Base-by-base conservation (phyloP, 2,888 invertebrate genomes). In the Dryobota labecula region DNA sequence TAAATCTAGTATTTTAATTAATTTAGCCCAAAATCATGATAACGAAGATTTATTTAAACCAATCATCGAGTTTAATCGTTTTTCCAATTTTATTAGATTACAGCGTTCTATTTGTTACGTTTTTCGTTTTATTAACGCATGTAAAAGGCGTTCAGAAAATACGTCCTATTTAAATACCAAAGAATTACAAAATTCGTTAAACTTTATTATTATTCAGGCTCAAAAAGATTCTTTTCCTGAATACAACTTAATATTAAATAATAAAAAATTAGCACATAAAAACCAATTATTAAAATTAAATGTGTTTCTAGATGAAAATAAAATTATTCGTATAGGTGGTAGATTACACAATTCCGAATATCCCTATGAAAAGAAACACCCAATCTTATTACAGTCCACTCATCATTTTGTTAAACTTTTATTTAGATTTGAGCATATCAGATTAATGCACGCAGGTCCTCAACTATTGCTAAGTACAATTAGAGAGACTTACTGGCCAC, bases 311-410 rank as follows among this genome's bases (percentile, higher is more conserved):
- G 58, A 58, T 58, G 18, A 58, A 27, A 41, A 58, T 18, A 41
- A 41, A 41, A 58, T 58, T 5, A 58, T 58, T 24, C 58, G 58
- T 27, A 11, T 58, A 27, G 60, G 60, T 20, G 60, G 60, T 13
- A 43, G 60, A 27, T 43, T 60, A 43, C 60, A 60, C 2, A 60
- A 60, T 60, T 60, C 43, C 8, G 27, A 60, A 43, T 60, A 30
- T 30, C 27, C 58, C 8, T 58, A 27, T 15, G 38, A 38, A 27
- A 58, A 41, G 41, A 58, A 58, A 27, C 41, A 41, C 15, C 38
- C 38, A 8, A 43, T 60, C 1, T 11, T 60, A 30, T 30, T 30
- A 60, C 43, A 60, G 60, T 60, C 60, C 60, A 60, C 43, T 60
- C 60, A 60, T 60, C 43, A 60, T 2, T 60, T 60, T 45, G 30